phyloP scores from a whole-genome alignment of 2,888 invertebrate species.

The Philopedon plagiatum region DNA sequence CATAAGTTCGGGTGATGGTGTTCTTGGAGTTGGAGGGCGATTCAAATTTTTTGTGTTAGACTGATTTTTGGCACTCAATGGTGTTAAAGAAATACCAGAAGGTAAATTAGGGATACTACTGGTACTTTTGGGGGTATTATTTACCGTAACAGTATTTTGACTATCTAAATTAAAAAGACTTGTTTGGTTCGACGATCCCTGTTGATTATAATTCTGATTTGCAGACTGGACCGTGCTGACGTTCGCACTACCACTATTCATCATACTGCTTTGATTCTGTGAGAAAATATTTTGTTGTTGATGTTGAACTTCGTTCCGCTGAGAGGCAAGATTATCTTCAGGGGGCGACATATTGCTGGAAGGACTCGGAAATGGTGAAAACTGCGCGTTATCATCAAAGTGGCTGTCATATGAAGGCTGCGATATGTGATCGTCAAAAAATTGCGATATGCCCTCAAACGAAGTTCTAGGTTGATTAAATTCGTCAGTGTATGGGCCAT shows the following conservation, averaged over 20 bases:
- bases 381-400: constrained; percentile 50
- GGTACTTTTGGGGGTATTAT: constrained; percentile 37
- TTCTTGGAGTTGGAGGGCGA: neutral
- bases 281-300: constrained; percentile 44
- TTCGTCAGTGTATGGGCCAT: constrained; percentile 47
- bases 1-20: constrained; percentile 21
- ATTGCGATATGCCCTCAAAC: constrained; percentile 55
- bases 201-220: constrained; percentile 25
- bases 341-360: constrained; percentile 52
- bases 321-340: constrained; percentile 47
- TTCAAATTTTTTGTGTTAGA: neutral
- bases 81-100: constrained; percentile 55
- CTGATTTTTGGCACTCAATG: constrained; percentile 31
- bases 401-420: constrained; percentile 56
- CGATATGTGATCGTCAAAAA: constrained; percentile 55
- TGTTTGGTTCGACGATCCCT: constrained; percentile 38
- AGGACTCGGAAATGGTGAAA: constrained; percentile 51
- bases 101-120: constrained; percentile 53
- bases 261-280: constrained; percentile 36
- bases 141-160: constrained; percentile 51
- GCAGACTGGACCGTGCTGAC: constrained; percentile 9
- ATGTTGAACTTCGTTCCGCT: constrained; percentile 27
- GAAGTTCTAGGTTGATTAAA: constrained; percentile 51
- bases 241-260: neutral
- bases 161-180: constrained; percentile 56